phyloP scores from a whole-genome alignment of 2,888 invertebrate genomes.

The Rotaria macrura region DNA sequence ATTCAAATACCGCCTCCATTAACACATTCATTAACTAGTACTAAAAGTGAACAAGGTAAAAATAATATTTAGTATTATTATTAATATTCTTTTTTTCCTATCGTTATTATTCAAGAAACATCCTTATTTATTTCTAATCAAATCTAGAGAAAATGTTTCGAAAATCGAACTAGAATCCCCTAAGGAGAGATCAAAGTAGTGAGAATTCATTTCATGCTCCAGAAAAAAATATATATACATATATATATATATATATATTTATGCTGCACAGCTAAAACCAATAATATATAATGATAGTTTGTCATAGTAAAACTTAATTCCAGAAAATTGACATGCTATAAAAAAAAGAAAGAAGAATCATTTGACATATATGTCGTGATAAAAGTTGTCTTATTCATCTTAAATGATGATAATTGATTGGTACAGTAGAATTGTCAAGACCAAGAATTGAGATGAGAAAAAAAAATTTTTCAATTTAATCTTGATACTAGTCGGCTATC shows the following conservation, averaged over 20 bases:
- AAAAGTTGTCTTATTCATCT: neutral
- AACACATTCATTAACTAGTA: neutral
- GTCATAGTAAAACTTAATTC: neutral
- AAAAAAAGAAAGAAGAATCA: neutral
- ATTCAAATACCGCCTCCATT: neutral
- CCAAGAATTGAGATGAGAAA: neutral
- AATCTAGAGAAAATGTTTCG: neutral
- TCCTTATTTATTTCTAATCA: neutral
- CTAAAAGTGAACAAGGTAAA: slow-evolving; percentile 7
- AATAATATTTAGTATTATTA: too few species aligned
- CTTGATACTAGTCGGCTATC: too few species aligned
- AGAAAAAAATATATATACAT: too few species aligned
- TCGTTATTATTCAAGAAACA: too few species aligned
- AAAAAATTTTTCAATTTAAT: neutral
- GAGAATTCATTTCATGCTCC: too few species aligned
- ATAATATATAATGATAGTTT: neutral
- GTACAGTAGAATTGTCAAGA: neutral
- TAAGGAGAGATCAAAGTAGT: neutral
- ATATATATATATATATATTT: too few species aligned
- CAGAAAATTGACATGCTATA: neutral
- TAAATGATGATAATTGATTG: neutral
- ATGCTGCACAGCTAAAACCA: neutral
- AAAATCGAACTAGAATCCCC: neutral
- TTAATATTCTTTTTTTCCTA: too few species aligned
- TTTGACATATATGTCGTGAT: neutral